A percentile compares a stretch with the other conserved stretches of the same genome.
Conservation (phyloP, 2,113 vertebrate species). For the Dasypus novemcinctus region DNA sequence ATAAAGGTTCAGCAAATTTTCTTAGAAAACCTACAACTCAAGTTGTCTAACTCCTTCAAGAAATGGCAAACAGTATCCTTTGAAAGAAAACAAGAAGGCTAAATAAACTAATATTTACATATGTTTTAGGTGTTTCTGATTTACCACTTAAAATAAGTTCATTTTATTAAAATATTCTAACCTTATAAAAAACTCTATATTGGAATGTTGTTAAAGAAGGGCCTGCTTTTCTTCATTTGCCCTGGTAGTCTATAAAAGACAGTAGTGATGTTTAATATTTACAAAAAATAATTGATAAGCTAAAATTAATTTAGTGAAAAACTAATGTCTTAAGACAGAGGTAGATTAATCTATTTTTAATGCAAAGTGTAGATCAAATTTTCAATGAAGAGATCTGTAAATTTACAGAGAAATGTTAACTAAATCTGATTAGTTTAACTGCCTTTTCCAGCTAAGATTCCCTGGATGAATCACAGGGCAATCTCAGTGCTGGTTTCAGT, state of each 20-base stretch:
- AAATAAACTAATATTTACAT: too few species aligned
- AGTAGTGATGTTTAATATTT: neutral
- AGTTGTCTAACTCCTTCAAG: neutral
- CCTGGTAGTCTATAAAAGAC: neutral
- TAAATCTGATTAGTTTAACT: neutral
- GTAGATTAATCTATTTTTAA: neutral
- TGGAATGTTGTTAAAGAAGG: neutral
- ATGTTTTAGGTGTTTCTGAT: neutral
- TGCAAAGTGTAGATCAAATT: neutral
- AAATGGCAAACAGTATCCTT: neutral
- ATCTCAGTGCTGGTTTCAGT: neutral
- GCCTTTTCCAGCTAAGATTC: neutral
- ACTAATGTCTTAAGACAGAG: neutral
- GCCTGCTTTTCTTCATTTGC: neutral
- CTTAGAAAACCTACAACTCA: neutral
- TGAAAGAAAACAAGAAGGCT: neutral
- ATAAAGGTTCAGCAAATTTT: neutral
- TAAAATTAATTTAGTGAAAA: neutral
- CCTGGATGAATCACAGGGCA: neutral
- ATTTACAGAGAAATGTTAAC: neutral
- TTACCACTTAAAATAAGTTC: neutral
- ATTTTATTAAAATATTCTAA: neutral
- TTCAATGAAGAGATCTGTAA: neutral
- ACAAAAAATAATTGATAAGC: neutral
- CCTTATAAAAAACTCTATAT: neutral